These are phyloP conservation scores for Eumerus sabulonum DNA, from an alignment of 2,888 invertebrate genomes.

Conservation along the genomic window DNA sequence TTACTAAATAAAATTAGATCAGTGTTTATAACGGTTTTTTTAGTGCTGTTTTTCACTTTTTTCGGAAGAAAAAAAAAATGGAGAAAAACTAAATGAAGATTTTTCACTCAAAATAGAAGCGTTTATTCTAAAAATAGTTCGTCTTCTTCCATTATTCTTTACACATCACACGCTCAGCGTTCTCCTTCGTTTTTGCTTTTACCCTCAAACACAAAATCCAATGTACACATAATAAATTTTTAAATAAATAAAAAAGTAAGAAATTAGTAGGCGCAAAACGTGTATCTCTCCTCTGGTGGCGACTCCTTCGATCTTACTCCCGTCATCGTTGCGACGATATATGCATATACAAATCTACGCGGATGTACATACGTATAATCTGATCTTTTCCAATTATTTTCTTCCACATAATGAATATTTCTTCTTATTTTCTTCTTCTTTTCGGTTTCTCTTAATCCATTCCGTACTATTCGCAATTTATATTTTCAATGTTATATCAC, in stretches of 20 bases:
- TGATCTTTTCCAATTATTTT: slow-evolving; percentile 51
- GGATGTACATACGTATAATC: slow-evolving; percentile 36
- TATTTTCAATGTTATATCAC: slow-evolving; percentile 69
- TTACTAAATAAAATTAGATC: slow-evolving; percentile 33
- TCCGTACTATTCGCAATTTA: slow-evolving; percentile 62
- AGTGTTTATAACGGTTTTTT: slow-evolving; percentile 49
- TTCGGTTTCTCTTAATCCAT: background rate
- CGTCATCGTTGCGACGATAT: slow-evolving; percentile 8
- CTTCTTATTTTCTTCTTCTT: slow-evolving; percentile 30
- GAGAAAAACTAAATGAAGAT: slow-evolving; percentile 30
- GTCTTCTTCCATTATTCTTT: slow-evolving; percentile 63
- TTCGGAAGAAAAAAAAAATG: slow-evolving; percentile 19
- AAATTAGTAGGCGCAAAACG: slow-evolving; percentile 67
- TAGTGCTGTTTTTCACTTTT: slow-evolving; percentile 38
- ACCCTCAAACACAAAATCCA: slow-evolving; percentile 42
- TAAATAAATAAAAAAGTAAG: slow-evolving; percentile 3
- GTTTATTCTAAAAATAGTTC: slow-evolving; percentile 63
- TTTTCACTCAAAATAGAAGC: slow-evolving; percentile 64
- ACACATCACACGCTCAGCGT: slow-evolving; percentile 58
- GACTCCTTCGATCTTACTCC: slow-evolving; percentile 34
- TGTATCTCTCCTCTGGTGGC: slow-evolving; percentile 41
- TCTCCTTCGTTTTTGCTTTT: slow-evolving; percentile 23
- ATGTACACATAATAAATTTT: slow-evolving; percentile 39
- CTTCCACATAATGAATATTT: slow-evolving; percentile 37
- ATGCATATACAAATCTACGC: background rate